Conservation (phyloP, 1,140 invertebrate genomes). For the Zaprionus ghesquierei region DNA sequence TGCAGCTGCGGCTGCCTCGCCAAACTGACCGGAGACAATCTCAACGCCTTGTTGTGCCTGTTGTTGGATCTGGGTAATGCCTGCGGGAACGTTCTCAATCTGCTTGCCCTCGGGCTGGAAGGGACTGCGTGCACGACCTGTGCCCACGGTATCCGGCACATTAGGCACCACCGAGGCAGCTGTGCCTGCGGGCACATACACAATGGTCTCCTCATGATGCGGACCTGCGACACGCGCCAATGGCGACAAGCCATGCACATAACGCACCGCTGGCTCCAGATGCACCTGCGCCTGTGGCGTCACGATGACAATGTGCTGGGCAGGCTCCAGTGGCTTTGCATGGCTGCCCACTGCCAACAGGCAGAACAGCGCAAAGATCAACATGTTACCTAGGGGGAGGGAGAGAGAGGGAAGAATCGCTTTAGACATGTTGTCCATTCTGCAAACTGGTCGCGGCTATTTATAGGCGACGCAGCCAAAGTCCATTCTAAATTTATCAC, state of each 20-base stretch:
- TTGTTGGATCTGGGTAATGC: slow-evolving; percentile 58
- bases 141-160: slow-evolving; percentile 45
- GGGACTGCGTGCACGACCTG: slow-evolving; percentile 48
- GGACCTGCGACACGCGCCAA: slow-evolving; percentile 69
- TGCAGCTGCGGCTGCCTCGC: slow-evolving; percentile 60
- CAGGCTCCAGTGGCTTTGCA: slow-evolving; percentile 56
- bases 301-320: slow-evolving; percentile 77
- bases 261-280: slow-evolving; percentile 68
- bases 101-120: slow-evolving; percentile 46
- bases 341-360: slow-evolving; percentile 51
- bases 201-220: slow-evolving; percentile 74
- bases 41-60: slow-evolving; percentile 54
- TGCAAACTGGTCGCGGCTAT: slow-evolving; percentile 63
- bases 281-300: slow-evolving; percentile 79
- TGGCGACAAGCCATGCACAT: slow-evolving; percentile 74
- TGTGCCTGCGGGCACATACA: slow-evolving; percentile 70
- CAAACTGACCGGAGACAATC: slow-evolving; percentile 50
- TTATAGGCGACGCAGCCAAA: slow-evolving; percentile 60
- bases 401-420: background rate
- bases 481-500: slow-evolving; percentile 79
- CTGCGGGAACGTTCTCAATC: slow-evolving; percentile 46
- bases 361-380: slow-evolving; percentile 64
- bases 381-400: slow-evolving; percentile 47
- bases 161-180: slow-evolving; percentile 62
- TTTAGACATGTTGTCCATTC: background rate